phyloP scores from a whole-genome alignment of 2,888 invertebrate genomes.

The Tipula confusa region DNA sequence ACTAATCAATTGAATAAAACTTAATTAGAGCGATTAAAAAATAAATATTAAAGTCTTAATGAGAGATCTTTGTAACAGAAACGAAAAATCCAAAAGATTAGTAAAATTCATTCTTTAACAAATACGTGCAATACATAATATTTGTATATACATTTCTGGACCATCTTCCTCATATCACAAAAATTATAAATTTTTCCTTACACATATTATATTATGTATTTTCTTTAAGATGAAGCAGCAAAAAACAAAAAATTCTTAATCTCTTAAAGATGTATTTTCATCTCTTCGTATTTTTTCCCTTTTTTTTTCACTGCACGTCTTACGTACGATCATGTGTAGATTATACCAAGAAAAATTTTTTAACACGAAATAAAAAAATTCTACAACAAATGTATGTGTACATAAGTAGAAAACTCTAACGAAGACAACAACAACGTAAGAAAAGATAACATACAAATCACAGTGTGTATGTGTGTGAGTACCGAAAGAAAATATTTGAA shows the following conservation, averaged over 20 bases:
- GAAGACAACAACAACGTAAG: background rate
- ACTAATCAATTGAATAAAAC: background rate
- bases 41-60: background rate
- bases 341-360: background rate
- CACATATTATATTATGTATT: background rate
- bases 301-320: background rate
- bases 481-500: background rate
- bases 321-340: background rate
- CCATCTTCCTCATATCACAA: background rate
- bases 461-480: too few species aligned
- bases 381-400: background rate
- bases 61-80: background rate
- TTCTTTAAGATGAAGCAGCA: background rate
- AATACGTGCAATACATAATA: background rate
- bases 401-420: background rate
- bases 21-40: background rate
- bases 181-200: background rate
- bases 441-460: background rate
- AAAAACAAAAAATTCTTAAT: background rate
- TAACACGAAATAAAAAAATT: background rate
- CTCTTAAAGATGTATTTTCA: conserved; percentile 3
- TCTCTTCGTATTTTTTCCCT: conserved; percentile 3
- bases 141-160: background rate
- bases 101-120: background rate
- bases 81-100: background rate